These are phyloP conservation scores for Platichthys stellatus DNA, from an alignment of 2,113 vertebrate species.

Conservation along the genomic window DNA sequence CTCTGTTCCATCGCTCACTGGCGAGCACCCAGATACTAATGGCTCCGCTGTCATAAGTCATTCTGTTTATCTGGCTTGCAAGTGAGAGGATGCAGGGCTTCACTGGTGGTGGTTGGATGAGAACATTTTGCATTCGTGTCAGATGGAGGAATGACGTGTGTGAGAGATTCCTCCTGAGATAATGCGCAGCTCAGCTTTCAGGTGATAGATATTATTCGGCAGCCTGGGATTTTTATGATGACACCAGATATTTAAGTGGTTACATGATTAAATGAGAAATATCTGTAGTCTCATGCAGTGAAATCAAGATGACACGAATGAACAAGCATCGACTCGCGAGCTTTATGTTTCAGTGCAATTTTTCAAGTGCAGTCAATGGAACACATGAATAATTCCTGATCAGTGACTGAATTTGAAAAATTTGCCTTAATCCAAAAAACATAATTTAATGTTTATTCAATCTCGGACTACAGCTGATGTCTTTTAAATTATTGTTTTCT, in stretches of 20 bases:
- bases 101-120: neutral
- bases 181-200: neutral
- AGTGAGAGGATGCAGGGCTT: conserved; percentile 15
- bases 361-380: neutral
- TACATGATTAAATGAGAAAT: neutral
- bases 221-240: neutral
- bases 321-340: too few species aligned
- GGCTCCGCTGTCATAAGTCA: conserved; percentile 77
- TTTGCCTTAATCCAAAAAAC: neutral
- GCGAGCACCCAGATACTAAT: conserved; percentile 73
- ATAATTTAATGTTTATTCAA: neutral
- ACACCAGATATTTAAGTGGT: neutral
- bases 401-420: neutral
- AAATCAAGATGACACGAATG: neutral
- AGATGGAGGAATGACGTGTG: neutral
- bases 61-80: conserved; percentile 53
- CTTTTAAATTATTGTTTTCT: too few species aligned
- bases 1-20: conserved; percentile 49
- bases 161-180: neutral
- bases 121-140: conserved; percentile 1
- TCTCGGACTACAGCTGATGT: neutral
- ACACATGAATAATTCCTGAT: neutral
- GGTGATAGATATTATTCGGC: neutral
- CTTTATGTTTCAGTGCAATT: neutral
- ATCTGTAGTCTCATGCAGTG: neutral